Base-by-base conservation (phyloP, 2,113 vertebrate genomes). In the Cygnus atratus region DNA sequence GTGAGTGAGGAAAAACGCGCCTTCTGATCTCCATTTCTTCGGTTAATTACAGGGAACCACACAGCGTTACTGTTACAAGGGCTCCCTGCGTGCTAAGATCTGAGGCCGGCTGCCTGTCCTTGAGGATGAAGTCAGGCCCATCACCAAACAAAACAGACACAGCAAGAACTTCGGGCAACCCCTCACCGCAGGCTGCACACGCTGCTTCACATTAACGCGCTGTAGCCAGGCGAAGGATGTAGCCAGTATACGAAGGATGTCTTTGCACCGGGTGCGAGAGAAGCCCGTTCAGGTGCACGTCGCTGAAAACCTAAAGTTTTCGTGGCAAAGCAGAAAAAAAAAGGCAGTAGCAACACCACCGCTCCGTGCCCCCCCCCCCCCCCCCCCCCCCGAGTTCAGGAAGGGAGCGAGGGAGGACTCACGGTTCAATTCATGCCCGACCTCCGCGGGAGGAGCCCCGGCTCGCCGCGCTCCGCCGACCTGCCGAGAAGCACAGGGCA, bases 211-310 rank as follows among this genome's bases (percentile, higher is more conserved):
- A 61, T 35, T 43, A 50, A 24, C 28, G 10, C 19, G 58, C 74
- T 72, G 58, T 24, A 50, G 74, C 9, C 14, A 37, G 11, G 22
- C 43, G 41, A 16, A 43, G 43, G 43, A 43, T 16, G 43, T 50
- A 75, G 3, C 28, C 14, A 50, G 21, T 15, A 33, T 11, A 48
- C 7, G 21, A 50, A 24, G 3, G 17, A 16, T 16, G 7, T 10
- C 11, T 25, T 26, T 57, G 25, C 25, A 62, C 4, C 0, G 3
- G 20, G 9, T 3, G 3, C 1, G 2, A 1, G 16, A 55, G 39
- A 71, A 52, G 14, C 6, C 68, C 50, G 17, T 5, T n/a, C 44
- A 18, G 46, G 16, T 44, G 43, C 43, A 44, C 43, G 16, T 44
- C 43, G 43, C 43, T 16, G 43, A 44, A 17, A 44, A 17, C 43